Percentiles rank a stretch among this genome's conserved stretches.
Evolutionary conservation across 2,888 invertebrate genomes (phyloP).

Genomic region (Acanthosepion esculentum): DNA sequence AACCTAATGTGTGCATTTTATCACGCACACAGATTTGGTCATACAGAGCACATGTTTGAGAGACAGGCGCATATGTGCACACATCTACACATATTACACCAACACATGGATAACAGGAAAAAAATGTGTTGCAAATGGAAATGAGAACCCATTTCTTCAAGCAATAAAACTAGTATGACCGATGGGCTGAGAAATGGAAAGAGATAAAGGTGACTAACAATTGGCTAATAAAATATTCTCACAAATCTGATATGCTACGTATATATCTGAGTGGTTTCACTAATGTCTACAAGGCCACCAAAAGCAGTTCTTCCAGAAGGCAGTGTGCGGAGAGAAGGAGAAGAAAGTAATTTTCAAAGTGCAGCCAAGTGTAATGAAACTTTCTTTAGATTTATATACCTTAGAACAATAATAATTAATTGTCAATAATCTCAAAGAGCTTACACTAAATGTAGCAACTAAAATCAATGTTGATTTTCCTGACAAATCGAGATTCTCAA

Average conservation of each 20-base stretch:
- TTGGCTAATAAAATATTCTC: neutral
- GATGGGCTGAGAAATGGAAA: neutral
- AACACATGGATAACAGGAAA: neutral
- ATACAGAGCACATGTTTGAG: neutral
- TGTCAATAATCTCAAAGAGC: too few species aligned
- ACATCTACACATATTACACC: neutral
- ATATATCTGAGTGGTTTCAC: neutral
- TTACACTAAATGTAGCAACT: too few species aligned
- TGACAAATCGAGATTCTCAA: too few species aligned
- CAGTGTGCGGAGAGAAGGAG: neutral
- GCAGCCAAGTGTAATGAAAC: too few species aligned
- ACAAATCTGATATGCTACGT: neutral
- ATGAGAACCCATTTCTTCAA: neutral
- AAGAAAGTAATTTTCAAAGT: neutral
- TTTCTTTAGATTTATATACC: too few species aligned
- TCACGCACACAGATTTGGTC: neutral
- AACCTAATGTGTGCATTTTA: neutral
- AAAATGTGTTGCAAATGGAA: neutral
- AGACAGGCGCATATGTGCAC: neutral
- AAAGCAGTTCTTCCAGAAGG: neutral
- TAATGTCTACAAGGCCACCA: neutral
- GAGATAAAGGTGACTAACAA: neutral
- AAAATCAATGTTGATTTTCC: too few species aligned
- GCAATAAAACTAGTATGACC: constrained; percentile 8
- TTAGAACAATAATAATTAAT: too few species aligned